A percentile compares a stretch with the other conserved stretches of the same genome.
phyloP scores from a whole-genome alignment of 2,113 vertebrate genomes.

The Phrynocephalus versicolor region DNA sequence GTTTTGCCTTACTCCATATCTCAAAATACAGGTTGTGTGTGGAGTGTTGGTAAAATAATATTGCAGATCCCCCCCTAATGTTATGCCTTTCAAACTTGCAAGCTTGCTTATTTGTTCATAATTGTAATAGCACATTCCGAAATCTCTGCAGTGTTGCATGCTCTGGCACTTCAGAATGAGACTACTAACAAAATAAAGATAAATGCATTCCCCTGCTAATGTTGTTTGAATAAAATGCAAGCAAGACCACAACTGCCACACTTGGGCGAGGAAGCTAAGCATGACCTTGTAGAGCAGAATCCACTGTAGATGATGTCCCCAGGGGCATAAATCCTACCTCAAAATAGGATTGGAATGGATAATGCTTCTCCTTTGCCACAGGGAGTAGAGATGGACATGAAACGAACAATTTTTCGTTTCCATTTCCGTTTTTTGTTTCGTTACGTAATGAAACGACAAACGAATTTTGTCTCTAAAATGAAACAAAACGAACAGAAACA shows the following conservation, averaged over 20 bases:
- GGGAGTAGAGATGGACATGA: too few species aligned
- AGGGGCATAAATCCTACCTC: neutral
- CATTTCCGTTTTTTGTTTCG: too few species aligned
- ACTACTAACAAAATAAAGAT: constrained; percentile 15
- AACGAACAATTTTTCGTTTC: too few species aligned
- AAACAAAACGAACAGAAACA: too few species aligned
- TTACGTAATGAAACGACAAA: too few species aligned
- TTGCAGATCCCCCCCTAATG: too few species aligned
- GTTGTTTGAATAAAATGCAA: constrained; percentile 25
- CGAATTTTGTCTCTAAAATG: too few species aligned
- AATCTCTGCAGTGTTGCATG: neutral
- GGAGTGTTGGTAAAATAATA: neutral
- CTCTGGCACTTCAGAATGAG: constrained; percentile 29
- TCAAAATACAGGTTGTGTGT: constrained; percentile 38
- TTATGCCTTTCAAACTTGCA: neutral
- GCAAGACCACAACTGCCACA: neutral
- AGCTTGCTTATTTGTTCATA: neutral
- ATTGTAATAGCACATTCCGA: constrained; percentile 29
- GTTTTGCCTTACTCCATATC: constrained; percentile 29
- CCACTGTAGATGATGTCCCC: neutral
- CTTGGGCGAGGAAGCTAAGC: constrained; percentile 19
- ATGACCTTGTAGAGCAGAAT: constrained; percentile 2
- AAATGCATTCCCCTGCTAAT: neutral
- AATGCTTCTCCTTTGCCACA: neutral
- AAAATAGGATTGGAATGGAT: neutral